Conservation (phyloP, 1,140 invertebrate genomes). For the Apis laboriosa region DNA sequence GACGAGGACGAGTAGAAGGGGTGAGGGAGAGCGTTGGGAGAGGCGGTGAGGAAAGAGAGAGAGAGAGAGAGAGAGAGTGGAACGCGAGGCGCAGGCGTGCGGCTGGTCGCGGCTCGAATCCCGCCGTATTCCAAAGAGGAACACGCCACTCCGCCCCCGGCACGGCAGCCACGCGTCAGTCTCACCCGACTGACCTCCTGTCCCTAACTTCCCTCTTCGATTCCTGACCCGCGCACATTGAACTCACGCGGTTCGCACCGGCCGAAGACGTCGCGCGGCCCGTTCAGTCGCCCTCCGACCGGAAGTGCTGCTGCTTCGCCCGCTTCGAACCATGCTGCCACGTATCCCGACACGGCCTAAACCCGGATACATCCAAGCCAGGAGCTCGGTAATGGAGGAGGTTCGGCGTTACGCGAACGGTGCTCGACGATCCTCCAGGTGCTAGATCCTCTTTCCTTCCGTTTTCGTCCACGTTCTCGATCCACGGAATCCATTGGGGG, state of each 20-base stretch:
- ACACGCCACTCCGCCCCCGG: constrained; percentile 78
- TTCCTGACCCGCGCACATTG: constrained; percentile 68
- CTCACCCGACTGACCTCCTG: constrained; percentile 75
- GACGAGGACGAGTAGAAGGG: constrained; percentile 33
- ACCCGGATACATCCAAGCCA: not conserved
- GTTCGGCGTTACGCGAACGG: constrained; percentile 11
- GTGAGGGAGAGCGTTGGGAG: constrained; percentile 11
- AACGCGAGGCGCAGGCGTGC: constrained; percentile 74
- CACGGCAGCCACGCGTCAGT: constrained; percentile 78
- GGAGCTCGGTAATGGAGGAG: not conserved
- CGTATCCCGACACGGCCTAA: not conserved
- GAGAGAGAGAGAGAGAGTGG: constrained; percentile 38
- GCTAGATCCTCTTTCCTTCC: no score
- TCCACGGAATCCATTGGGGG: not conserved
- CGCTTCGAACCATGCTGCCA: constrained; percentile 37
- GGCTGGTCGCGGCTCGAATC: constrained; percentile 73
- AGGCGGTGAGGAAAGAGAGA: not conserved
- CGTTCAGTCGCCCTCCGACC: constrained; percentile 35
- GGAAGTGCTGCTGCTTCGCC: constrained; percentile 40
- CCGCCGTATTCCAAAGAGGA: constrained; percentile 77
- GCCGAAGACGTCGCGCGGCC: constrained; percentile 20
- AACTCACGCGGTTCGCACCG: constrained; percentile 59
- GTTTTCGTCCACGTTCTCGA: not conserved
- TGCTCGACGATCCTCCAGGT: not conserved
- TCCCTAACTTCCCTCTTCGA: constrained; percentile 67